A percentile compares a stretch with the other conserved stretches of the same genome.
Conservation (phyloP, 2,888 invertebrate genomes). For the Brachynemurus nebulosus region DNA sequence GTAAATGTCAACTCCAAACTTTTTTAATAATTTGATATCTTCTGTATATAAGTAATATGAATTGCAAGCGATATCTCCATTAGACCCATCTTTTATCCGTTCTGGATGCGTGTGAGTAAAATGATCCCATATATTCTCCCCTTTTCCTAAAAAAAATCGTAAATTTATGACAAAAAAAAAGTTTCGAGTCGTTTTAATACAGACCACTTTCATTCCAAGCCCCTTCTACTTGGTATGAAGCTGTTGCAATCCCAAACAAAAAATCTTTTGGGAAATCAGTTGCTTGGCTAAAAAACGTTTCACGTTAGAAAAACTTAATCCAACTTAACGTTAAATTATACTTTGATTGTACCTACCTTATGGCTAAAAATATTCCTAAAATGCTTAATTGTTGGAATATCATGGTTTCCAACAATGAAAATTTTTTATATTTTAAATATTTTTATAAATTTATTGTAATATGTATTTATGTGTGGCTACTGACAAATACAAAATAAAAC, state of each 20-base stretch:
- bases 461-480: too few relatives aligned
- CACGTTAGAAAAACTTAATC: too few relatives aligned
- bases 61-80: constrained; percentile 24
- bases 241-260: constrained; percentile 25
- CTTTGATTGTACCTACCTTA: too few relatives aligned
- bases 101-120: constrained; percentile 29
- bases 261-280: constrained; percentile 7
- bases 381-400: too few relatives aligned
- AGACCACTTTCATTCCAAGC: constrained; percentile 36
- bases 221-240: constrained; percentile 38
- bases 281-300: too few relatives aligned
- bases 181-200: neutral
- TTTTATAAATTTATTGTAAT: too few relatives aligned
- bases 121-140: constrained; percentile 38
- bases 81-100: constrained; percentile 19
- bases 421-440: too few relatives aligned
- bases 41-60: constrained; percentile 23
- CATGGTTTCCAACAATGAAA: too few relatives aligned
- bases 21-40: constrained; percentile 20
- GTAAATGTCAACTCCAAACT: constrained; percentile 31
- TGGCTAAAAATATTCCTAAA: too few relatives aligned
- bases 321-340: too few relatives aligned
- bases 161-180: neutral
- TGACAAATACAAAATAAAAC: too few relatives aligned
- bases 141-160: constrained; percentile 28